Evolutionary conservation across 1,140 invertebrate genomes (phyloP).

Genomic region (Eumaeus atala): DNA sequence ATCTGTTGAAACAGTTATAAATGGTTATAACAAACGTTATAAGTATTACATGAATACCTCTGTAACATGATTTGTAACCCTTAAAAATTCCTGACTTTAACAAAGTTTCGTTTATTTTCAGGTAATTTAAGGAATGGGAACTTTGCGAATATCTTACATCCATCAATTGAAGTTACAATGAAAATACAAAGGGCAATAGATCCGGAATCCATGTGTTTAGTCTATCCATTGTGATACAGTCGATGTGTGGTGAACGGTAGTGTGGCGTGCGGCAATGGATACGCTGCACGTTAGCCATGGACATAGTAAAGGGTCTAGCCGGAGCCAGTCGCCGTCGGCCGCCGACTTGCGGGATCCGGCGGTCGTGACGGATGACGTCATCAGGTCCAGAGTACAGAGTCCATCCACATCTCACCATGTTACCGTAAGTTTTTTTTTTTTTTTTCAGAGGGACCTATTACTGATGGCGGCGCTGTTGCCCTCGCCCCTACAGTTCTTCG

Average conservation of each 20-base stretch:
- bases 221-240: constrained; percentile 30
- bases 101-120: neutral
- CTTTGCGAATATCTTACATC: too few species aligned
- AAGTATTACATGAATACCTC: too few species aligned
- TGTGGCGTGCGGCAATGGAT: constrained; percentile 37
- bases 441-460: too few species aligned
- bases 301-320: constrained; percentile 60
- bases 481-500: too few species aligned
- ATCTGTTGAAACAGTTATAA: too few species aligned
- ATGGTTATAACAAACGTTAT: too few species aligned
- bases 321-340: constrained; percentile 67
- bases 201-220: too few species aligned
- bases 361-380: constrained; percentile 60
- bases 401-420: constrained; percentile 59
- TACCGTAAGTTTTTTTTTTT: constrained; percentile 13
- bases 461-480: too few species aligned
- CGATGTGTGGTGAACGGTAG: constrained; percentile 27
- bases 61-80: too few species aligned
- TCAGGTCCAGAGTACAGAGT: constrained; percentile 58
- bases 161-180: too few species aligned
- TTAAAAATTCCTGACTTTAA: too few species aligned
- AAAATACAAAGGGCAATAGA: too few species aligned
- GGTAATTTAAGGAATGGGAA: neutral
- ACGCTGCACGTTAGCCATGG: constrained; percentile 53
- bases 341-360: constrained; percentile 54